Evolutionary conservation across 1,140 invertebrate genomes (phyloP).

Genomic region (Dreissena rostriformis): DNA sequence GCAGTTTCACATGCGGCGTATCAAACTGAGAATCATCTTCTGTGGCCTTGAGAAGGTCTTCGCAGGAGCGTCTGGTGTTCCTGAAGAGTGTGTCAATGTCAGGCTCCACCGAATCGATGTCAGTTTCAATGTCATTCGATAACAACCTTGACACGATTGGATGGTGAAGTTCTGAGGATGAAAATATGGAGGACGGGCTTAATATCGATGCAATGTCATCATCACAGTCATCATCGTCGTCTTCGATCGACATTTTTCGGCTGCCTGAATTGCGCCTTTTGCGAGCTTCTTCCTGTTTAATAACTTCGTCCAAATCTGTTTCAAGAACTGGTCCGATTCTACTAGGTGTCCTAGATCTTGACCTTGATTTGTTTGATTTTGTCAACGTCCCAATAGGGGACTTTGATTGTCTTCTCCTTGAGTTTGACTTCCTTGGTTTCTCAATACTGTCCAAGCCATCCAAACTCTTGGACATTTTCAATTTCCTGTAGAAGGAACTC

Average conservation of each 20-base stretch:
- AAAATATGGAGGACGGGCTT: too few species aligned
- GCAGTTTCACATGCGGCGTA: constrained; percentile 21
- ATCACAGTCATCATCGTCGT: constrained; percentile 32
- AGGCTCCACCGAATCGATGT: constrained; percentile 43
- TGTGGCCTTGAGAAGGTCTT: constrained; percentile 5
- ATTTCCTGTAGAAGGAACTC: not conserved
- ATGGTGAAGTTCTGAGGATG: not conserved
- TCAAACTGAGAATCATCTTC: not conserved
- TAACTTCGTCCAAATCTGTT: constrained; percentile 55
- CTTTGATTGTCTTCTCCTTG: constrained; percentile 9
- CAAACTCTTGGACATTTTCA: constrained; percentile 29
- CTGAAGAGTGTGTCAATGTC: constrained; percentile 30
- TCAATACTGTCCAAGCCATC: constrained; percentile 22
- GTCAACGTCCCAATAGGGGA: not conserved
- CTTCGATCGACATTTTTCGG: not conserved
- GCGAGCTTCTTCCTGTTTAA: constrained; percentile 42
- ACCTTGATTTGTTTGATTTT: constrained; percentile 33
- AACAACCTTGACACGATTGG: constrained; percentile 19
- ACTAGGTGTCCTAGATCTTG: constrained; percentile 41
- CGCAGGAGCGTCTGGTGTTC: constrained; percentile 10
- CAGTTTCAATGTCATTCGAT: constrained; percentile 52
- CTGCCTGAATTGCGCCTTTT: not conserved
- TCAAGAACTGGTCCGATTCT: constrained; percentile 51
- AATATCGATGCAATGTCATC: not conserved
- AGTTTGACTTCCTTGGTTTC: not conserved